These are phyloP conservation scores for Drosophila hydei DNA, from an alignment of 1,140 invertebrate genomes.

Conservation along the genomic window DNA sequence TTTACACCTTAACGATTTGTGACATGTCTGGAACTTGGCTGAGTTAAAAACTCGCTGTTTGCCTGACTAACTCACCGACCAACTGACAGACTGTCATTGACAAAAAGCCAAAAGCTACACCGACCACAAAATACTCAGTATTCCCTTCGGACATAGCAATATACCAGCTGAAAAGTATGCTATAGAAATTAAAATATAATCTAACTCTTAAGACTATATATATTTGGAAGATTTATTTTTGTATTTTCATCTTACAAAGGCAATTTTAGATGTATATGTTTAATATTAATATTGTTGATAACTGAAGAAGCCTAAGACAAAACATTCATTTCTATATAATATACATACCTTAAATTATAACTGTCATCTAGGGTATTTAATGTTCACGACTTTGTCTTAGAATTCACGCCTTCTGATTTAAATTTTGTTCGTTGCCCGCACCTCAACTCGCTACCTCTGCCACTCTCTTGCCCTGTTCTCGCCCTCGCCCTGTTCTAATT, in stretches of 20 bases:
- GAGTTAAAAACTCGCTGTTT: conserved; percentile 27
- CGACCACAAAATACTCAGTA: conserved; percentile 1
- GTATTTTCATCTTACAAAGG: background rate
- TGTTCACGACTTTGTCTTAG: conserved; percentile 23
- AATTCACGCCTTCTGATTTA: conserved; percentile 59
- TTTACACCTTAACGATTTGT: conserved; percentile 69
- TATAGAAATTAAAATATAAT: background rate
- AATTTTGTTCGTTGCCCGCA: conserved; percentile 32
- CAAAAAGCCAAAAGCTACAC: background rate
- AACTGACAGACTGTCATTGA: conserved; percentile 49
- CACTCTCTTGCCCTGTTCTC: conserved; percentile 3
- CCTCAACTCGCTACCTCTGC: background rate
- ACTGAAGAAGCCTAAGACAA: too few species aligned
- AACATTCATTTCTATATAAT: background rate
- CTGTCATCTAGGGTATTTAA: conserved; percentile 1
- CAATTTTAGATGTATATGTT: too few species aligned
- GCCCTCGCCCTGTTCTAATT: conserved; percentile 50
- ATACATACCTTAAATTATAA: background rate
- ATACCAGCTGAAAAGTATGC: conserved; percentile 4
- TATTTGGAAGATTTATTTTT: too few species aligned
- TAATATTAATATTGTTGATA: too few species aligned
- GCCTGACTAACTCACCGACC: conserved; percentile 25
- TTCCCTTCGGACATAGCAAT: background rate
- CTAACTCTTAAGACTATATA: too few species aligned
- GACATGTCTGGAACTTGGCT: conserved; percentile 65